Percentiles rank a stretch among this genome's conserved stretches.
These are phyloP conservation scores for Nothobranchius kuhntae DNA, from an alignment of 2,113 vertebrate species.

Conservation along the genomic window DNA sequence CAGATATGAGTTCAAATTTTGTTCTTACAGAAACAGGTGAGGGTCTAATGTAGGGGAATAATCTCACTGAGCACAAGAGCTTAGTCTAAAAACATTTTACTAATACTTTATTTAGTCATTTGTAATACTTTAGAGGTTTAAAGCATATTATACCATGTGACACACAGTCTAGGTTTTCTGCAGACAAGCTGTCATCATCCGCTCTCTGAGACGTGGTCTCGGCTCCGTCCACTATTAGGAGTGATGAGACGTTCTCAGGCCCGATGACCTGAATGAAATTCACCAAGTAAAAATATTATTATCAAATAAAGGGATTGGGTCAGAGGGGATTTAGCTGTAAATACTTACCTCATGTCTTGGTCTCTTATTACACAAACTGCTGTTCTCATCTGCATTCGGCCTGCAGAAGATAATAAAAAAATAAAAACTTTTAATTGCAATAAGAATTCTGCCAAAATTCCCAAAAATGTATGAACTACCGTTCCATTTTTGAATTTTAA, in stretches of 20 bases:
- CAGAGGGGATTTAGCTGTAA: not conserved
- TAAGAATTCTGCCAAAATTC: too few species aligned
- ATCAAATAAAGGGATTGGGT: not conserved
- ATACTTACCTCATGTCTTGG: slow-evolving; percentile 88
- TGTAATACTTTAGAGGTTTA: too few species aligned
- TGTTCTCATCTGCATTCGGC: slow-evolving; percentile 77
- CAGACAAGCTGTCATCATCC: slow-evolving; percentile 90
- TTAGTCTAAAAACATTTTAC: too few species aligned
- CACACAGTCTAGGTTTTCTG: slow-evolving; percentile 88
- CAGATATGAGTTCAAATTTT: slow-evolving; percentile 55
- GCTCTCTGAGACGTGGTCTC: slow-evolving; percentile 74
- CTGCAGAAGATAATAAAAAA: slow-evolving; percentile 66
- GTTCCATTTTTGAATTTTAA: too few species aligned
- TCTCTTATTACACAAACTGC: slow-evolving; percentile 79
- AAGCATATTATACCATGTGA: slow-evolving; percentile 80
- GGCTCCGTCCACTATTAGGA: slow-evolving; percentile 59
- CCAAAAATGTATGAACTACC: too few species aligned
- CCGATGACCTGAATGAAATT: slow-evolving; percentile 67
- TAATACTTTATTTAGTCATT: too few species aligned
- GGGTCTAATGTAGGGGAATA: not conserved
- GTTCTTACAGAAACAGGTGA: slow-evolving; percentile 18
- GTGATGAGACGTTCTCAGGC: slow-evolving; percentile 68
- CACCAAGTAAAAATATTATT: slow-evolving; percentile 1
- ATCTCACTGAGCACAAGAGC: too few species aligned
- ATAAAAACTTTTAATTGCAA: not conserved